phyloP scores from a whole-genome alignment of 1,140 invertebrate species.

The Penaeus chinensis region DNA sequence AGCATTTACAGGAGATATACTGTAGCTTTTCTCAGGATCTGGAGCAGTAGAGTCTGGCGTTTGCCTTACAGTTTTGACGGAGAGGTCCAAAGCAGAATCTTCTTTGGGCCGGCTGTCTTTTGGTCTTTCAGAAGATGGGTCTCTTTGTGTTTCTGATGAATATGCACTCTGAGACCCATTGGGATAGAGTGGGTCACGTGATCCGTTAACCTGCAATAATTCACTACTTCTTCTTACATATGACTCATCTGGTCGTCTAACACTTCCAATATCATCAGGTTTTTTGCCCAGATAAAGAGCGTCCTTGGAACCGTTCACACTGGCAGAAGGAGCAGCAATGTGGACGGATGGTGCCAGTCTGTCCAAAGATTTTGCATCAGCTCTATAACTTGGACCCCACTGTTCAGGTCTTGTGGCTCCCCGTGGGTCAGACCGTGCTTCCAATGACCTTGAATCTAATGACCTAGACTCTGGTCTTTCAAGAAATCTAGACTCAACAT shows the following conservation, averaged over 20 bases:
- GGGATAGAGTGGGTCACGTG: slow-evolving; percentile 44
- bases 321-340: slow-evolving; percentile 26
- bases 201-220: slow-evolving; percentile 45
- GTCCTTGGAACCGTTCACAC: slow-evolving; percentile 55
- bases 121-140: slow-evolving; percentile 22
- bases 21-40: slow-evolving; percentile 58
- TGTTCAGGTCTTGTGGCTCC: slow-evolving; percentile 38
- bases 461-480: slow-evolving; percentile 18
- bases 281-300: slow-evolving; percentile 40
- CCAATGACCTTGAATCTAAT: no score
- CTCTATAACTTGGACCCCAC: slow-evolving; percentile 27
- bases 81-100: slow-evolving; percentile 65
- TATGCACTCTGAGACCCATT: slow-evolving; percentile 49
- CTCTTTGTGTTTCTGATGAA: slow-evolving; percentile 25
- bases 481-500: slow-evolving; percentile 30
- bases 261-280: slow-evolving; percentile 17
- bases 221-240: slow-evolving; percentile 31
- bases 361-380: slow-evolving; percentile 44
- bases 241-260: slow-evolving; percentile 38
- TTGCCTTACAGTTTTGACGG: slow-evolving; percentile 65
- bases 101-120: slow-evolving; percentile 47
- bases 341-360: slow-evolving; percentile 56
- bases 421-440: slow-evolving; percentile 34
- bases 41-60: slow-evolving; percentile 64
- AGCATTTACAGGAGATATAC: slow-evolving; percentile 40